Evolutionary conservation across 2,888 invertebrate species (phyloP).

Genomic region (Perizoma affinitatum): DNA sequence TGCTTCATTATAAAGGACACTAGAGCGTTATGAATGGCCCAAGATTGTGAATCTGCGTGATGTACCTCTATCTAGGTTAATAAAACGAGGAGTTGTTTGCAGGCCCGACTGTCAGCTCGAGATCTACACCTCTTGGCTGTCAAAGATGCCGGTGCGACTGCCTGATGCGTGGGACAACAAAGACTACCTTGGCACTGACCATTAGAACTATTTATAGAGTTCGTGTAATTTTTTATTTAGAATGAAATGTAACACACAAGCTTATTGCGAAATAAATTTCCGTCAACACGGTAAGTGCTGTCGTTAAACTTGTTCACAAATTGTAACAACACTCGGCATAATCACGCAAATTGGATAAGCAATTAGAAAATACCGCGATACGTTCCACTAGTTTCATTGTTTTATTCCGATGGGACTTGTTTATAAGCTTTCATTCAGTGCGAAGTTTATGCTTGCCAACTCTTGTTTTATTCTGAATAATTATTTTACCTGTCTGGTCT

Average conservation of each 20-base stretch:
- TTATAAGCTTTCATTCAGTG: conserved; percentile 18
- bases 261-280: conserved; percentile 13
- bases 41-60: conserved; percentile 8
- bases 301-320: conserved; percentile 28
- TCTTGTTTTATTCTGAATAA: not conserved
- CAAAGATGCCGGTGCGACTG: conserved; percentile 54
- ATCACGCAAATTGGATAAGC: conserved; percentile 38
- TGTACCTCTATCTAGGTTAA: conserved; percentile 20
- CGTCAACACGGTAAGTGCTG: conserved; percentile 16
- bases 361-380: conserved; percentile 40
- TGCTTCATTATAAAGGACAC: conserved; percentile 23
- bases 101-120: conserved; percentile 75
- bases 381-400: conserved; percentile 32
- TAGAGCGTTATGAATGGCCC: conserved; percentile 12
- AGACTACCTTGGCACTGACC: conserved; percentile 48
- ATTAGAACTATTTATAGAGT: conserved; percentile 20
- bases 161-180: conserved; percentile 70
- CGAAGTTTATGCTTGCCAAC: not conserved
- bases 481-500: too few relatives aligned
- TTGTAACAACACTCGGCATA: conserved; percentile 33
- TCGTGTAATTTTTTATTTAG: conserved; percentile 10
- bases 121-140: conserved; percentile 69
- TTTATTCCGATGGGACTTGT: conserved; percentile 32
- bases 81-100: conserved; percentile 38
- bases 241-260: conserved; percentile 11